Conservation (phyloP, 2,888 invertebrate species). For the Muscina levida region DNA sequence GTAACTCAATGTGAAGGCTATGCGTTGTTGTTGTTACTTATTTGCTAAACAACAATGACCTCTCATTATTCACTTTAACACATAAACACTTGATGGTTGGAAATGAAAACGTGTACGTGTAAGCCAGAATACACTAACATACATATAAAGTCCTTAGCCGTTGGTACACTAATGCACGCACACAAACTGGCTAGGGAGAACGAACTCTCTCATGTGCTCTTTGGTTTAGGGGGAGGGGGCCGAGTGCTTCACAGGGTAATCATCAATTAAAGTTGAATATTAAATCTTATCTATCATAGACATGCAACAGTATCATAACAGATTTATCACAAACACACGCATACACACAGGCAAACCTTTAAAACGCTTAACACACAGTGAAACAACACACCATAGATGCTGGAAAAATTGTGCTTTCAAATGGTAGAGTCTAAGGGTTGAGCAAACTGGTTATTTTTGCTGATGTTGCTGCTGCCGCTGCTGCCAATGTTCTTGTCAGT, state of each 20-base stretch:
- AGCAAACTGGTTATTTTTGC: background rate
- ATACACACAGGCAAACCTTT: background rate
- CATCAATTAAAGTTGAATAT: constrained; percentile 59
- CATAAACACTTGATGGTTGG: background rate
- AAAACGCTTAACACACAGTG: background rate
- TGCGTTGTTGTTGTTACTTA: background rate
- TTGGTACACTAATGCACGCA: background rate
- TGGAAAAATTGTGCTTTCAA: background rate
- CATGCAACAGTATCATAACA: constrained; percentile 56
- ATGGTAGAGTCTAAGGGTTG: background rate
- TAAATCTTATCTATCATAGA: constrained; percentile 60
- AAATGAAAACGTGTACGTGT: background rate
- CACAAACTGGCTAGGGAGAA: too few relatives aligned
- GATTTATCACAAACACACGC: background rate
- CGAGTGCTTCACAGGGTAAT: constrained; percentile 40
- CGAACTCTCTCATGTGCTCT: too few relatives aligned
- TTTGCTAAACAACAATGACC: constrained; percentile 6
- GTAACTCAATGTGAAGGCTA: too few relatives aligned
- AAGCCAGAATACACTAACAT: background rate
- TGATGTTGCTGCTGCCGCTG: background rate
- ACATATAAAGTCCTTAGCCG: constrained; percentile 17
- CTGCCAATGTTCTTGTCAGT: too few relatives aligned
- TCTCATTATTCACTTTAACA: constrained; percentile 21
- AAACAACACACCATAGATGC: background rate
- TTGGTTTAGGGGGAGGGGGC: too few relatives aligned